These are phyloP conservation scores for Octomys mimax DNA, from an alignment of 2,797 vertebrate genomes.

Conservation along the genomic window DNA sequence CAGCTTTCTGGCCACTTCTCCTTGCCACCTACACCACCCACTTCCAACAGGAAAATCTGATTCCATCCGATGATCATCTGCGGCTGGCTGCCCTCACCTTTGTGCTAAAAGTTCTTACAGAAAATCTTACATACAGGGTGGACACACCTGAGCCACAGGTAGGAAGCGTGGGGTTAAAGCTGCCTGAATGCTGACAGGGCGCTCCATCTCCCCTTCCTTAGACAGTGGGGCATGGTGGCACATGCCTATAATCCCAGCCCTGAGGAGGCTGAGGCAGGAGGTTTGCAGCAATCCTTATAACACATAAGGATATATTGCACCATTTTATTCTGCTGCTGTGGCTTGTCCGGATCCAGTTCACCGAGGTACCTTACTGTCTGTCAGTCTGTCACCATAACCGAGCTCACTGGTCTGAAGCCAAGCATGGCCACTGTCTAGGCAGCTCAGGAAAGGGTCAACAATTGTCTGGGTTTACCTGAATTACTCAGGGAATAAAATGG, in stretches of 20 bases:
- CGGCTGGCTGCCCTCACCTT: neutral
- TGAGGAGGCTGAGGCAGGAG: too few species aligned
- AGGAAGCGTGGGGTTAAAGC: neutral
- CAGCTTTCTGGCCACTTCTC: neutral
- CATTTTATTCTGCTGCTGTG: neutral
- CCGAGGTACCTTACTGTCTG: neutral
- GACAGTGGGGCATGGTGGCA: too few species aligned
- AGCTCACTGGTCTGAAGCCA: neutral
- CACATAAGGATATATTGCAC: neutral
- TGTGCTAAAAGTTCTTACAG: neutral
- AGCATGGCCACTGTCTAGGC: neutral
- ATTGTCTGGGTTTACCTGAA: neutral
- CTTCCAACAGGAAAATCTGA: neutral
- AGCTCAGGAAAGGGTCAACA: neutral
- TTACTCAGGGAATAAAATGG: neutral
- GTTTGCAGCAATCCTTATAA: neutral
- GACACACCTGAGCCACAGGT: rapidly evolving
- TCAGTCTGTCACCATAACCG: conserved; percentile 9
- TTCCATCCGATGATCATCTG: neutral
- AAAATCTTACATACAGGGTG: too few species aligned
- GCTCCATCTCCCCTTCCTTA: neutral
- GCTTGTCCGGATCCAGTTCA: neutral
- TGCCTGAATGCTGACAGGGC: neutral
- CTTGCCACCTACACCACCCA: neutral
- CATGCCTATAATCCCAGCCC: too few species aligned